phyloP scores from a whole-genome alignment of 2,888 invertebrate genomes.

The Aspidiotus rigidus region DNA sequence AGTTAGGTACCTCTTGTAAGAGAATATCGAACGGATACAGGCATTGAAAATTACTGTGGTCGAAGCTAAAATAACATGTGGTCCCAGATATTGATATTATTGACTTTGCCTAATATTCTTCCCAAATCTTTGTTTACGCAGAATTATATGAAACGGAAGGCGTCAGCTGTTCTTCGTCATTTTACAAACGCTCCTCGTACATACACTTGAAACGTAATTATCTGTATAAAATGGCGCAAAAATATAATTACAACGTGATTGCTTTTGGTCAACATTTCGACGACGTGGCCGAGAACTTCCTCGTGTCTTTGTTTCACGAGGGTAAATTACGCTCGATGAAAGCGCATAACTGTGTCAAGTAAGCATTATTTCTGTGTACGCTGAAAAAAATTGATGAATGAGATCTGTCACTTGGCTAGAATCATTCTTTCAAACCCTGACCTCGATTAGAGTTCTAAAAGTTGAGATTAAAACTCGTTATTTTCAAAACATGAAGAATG shows the following conservation, averaged over 20 bases:
- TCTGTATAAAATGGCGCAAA: slow-evolving; percentile 63
- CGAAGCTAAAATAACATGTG: no score
- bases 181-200: no score
- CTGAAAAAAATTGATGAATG: not conserved
- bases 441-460: no score
- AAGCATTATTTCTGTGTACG: slow-evolving; percentile 13
- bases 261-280: slow-evolving; percentile 80
- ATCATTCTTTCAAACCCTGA: not conserved
- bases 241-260: slow-evolving; percentile 74
- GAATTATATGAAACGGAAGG: not conserved
- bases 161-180: not conserved
- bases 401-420: not conserved
- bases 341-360: slow-evolving; percentile 68
- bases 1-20: no score
- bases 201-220: slow-evolving; percentile 59
- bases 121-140: not conserved
- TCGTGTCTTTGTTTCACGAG: slow-evolving; percentile 70
- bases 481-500: no score
- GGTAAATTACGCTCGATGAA: slow-evolving; percentile 70
- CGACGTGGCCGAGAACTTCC: slow-evolving; percentile 70
- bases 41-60: no score
- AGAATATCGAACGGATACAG: no score
- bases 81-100: no score
- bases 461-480: no score
- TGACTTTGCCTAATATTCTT: no score